phyloP scores from a whole-genome alignment of 2,113 vertebrate genomes.

The Pungitius pungitius region DNA sequence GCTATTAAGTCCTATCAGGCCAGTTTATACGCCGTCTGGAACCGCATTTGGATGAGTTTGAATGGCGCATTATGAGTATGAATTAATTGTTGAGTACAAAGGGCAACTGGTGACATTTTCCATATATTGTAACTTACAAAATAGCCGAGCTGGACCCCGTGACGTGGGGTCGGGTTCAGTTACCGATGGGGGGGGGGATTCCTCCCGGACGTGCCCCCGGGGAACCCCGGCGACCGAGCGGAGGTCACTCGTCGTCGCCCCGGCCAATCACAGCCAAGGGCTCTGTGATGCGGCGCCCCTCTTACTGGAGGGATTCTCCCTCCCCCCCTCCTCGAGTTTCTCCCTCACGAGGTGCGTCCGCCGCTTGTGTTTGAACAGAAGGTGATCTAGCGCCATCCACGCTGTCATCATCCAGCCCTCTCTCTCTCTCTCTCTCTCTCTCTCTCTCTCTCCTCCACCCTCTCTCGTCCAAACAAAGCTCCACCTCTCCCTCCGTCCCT shows the following conservation, averaged over 20 bases:
- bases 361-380: conserved; percentile 58
- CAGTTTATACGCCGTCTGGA: no score
- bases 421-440: no score
- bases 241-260: conserved; percentile 42
- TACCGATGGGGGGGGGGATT: neutral
- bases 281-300: conserved; percentile 81
- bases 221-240: neutral
- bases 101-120: neutral
- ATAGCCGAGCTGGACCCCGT: neutral
- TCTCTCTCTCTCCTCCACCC: conserved; percentile 48
- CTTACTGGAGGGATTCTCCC: conserved; percentile 90
- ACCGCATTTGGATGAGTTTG: neutral
- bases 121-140: neutral
- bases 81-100: neutral
- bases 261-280: conserved; percentile 85
- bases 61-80: neutral
- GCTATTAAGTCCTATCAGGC: no score
- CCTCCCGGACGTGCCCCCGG: neutral
- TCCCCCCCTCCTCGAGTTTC: conserved; percentile 14
- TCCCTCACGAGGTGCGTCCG: conserved; percentile 25
- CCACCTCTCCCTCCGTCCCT: conserved; percentile 61
- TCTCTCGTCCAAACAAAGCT: conserved; percentile 50
- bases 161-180: neutral
- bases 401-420: conserved; percentile 65
- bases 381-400: conserved; percentile 71